Conservation (phyloP, 2,888 invertebrate species). For the Chelonus formosanus region DNA sequence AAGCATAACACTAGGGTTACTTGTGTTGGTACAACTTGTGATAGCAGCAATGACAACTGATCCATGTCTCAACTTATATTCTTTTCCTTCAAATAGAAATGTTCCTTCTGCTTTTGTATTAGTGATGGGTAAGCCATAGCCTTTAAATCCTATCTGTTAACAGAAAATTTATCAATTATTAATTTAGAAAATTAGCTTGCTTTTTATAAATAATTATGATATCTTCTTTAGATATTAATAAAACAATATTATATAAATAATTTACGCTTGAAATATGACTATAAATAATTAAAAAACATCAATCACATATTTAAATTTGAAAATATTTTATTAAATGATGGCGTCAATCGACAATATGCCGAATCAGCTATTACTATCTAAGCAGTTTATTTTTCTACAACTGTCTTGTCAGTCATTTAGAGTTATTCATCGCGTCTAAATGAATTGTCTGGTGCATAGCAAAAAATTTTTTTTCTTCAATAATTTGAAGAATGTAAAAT, state of each 20-base stretch:
- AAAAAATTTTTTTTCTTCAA: not conserved
- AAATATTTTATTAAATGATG: too few species aligned
- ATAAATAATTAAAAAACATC: too few species aligned
- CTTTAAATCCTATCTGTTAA: slow-evolving; percentile 88
- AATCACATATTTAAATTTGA: too few species aligned
- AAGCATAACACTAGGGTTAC: slow-evolving; percentile 97
- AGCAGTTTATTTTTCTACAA: not conserved
- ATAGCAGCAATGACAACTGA: slow-evolving; percentile 97
- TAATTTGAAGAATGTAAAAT: too few species aligned
- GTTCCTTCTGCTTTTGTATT: slow-evolving; percentile 73
- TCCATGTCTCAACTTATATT: slow-evolving; percentile 85
- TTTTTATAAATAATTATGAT: too few species aligned
- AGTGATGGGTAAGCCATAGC: slow-evolving; percentile 79
- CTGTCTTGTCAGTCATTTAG: not conserved
- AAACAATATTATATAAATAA: slow-evolving; percentile 45
- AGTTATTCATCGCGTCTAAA: slow-evolving; percentile 30
- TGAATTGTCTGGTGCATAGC: slow-evolving; percentile 32
- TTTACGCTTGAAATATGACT: slow-evolving; percentile 40
- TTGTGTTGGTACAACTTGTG: slow-evolving; percentile 98
- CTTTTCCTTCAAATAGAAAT: slow-evolving; percentile 83
- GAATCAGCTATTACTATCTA: slow-evolving; percentile 50
- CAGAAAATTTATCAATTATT: slow-evolving; percentile 17
- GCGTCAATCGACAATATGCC: slow-evolving; percentile 48
- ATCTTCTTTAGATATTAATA: not conserved
- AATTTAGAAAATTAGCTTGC: not conserved